Evolutionary conservation across 2,797 vertebrate genomes (phyloP).

Genomic region (Avahi laniger): DNA sequence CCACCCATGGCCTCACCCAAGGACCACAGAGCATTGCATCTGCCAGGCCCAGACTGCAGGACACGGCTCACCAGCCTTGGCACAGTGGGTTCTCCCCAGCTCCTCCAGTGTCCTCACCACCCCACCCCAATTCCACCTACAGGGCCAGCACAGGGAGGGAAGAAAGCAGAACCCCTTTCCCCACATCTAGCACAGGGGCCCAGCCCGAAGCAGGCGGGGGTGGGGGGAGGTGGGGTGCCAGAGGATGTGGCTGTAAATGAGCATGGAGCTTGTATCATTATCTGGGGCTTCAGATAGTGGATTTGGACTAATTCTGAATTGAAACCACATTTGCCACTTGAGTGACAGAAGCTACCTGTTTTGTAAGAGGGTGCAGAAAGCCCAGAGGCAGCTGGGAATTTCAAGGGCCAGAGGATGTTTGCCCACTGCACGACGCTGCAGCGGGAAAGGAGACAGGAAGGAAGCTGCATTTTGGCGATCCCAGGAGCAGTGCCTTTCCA

Average conservation of each 20-base stretch:
- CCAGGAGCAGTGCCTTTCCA: not conserved
- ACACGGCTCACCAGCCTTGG: not conserved
- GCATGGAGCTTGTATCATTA: not conserved
- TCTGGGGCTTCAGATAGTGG: not conserved
- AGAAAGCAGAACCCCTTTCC: not conserved
- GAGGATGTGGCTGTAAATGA: not conserved
- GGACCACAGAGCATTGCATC: not conserved
- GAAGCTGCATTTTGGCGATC: not conserved
- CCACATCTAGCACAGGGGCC: not conserved
- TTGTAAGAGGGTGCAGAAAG: not conserved
- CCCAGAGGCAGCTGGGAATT: fast-evolving
- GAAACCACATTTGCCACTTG: not conserved
- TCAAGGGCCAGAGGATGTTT: too few relatives aligned
- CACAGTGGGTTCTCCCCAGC: not conserved
- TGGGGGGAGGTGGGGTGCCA: fast-evolving
- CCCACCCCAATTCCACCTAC: not conserved
- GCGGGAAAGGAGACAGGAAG: not conserved
- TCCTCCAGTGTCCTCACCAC: not conserved
- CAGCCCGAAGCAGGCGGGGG: not conserved
- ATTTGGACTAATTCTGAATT: not conserved
- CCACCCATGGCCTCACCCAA: not conserved
- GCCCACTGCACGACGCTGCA: fast-evolving
- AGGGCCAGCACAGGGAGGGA: not conserved
- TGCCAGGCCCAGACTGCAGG: not conserved
- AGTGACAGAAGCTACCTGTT: not conserved